These are phyloP conservation scores for Irena cyanogastra DNA, from an alignment of 2,113 vertebrate genomes.

Conservation along the genomic window DNA sequence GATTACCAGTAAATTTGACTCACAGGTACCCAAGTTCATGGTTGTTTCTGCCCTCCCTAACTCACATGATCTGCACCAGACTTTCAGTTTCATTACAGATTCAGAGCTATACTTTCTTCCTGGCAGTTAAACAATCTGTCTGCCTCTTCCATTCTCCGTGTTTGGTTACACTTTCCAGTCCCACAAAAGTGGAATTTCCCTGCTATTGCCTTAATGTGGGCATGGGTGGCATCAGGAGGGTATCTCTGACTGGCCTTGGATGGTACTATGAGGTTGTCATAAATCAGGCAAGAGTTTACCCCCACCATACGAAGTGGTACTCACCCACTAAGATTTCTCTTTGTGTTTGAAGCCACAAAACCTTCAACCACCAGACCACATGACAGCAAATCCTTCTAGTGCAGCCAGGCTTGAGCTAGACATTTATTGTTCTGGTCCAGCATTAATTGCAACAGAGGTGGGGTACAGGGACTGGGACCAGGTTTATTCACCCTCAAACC, in stretches of 20 bases:
- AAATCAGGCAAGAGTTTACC: neutral
- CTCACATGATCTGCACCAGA: neutral
- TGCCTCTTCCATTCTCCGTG: neutral
- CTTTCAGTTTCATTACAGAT: neutral
- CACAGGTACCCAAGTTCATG: neutral
- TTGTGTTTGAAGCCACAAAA: neutral
- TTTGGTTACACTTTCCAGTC: neutral
- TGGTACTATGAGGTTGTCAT: neutral
- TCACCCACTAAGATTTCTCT: neutral
- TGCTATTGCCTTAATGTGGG: neutral
- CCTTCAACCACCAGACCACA: neutral
- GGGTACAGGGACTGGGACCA: neutral
- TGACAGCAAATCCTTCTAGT: neutral
- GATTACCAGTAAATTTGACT: neutral
- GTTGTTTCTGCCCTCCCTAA: neutral
- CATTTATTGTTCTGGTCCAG: neutral
- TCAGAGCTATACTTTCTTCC: neutral
- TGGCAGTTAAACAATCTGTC: neutral
- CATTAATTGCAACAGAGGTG: neutral
- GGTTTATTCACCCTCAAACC: neutral
- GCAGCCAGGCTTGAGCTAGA: neutral
- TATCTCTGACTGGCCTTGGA: neutral
- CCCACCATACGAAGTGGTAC: neutral
- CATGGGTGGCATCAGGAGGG: neutral
- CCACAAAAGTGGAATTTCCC: neutral